These are phyloP conservation scores for Rhinopomastus cyanomelas DNA, from an alignment of 2,113 vertebrate species.

Conservation along the genomic window DNA sequence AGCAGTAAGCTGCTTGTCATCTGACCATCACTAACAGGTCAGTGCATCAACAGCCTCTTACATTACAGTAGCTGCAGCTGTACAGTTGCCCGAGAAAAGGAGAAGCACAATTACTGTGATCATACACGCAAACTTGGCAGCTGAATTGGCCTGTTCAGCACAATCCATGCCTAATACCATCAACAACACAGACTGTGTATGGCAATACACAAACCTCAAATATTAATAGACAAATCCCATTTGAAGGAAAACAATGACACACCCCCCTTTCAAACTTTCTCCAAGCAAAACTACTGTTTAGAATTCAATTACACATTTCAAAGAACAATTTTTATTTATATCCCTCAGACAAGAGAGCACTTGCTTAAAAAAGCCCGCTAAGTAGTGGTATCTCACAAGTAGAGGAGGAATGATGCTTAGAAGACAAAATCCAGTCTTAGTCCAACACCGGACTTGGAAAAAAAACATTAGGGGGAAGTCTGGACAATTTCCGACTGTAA, in stretches of 20 bases:
- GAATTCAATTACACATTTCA: neutral
- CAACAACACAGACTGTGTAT: accelerated
- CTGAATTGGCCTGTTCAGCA: neutral
- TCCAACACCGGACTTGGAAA: neutral
- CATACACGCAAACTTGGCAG: neutral
- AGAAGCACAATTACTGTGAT: accelerated
- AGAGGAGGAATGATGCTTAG: neutral
- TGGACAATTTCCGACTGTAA: neutral
- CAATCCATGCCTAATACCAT: neutral
- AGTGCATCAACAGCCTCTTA: neutral
- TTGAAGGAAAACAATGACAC: neutral
- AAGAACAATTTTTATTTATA: neutral
- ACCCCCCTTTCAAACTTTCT: neutral
- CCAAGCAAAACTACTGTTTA: neutral
- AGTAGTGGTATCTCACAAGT: too few species aligned
- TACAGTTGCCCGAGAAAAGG: neutral
- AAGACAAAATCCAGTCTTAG: too few species aligned
- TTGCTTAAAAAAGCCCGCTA: neutral
- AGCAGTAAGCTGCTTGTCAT: neutral
- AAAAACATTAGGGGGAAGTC: neutral
- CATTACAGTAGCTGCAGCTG: neutral
- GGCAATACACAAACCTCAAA: neutral
- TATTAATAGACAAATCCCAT: neutral
- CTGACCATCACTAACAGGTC: neutral
- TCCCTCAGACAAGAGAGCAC: neutral